phyloP scores from a whole-genome alignment of 2,888 invertebrate genomes.

The Desoria tigrina region DNA sequence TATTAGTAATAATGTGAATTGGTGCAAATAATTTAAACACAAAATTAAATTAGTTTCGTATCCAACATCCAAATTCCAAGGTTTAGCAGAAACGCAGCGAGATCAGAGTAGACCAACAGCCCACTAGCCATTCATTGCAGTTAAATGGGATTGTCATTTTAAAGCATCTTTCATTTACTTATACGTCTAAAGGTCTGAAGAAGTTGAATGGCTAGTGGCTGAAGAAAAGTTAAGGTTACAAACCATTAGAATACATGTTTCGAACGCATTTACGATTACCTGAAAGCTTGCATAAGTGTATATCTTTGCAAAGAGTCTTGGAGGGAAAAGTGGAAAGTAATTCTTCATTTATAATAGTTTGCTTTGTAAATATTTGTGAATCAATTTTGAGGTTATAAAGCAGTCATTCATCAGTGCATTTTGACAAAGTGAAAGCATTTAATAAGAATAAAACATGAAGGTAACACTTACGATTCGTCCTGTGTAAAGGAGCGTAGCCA shows the following conservation, averaged over 20 bases:
- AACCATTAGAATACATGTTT: neutral
- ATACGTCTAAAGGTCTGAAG: neutral
- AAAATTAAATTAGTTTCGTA: neutral
- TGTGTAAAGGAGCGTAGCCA: conserved; percentile 10
- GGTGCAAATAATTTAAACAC: conserved; percentile 1
- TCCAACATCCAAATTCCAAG: neutral
- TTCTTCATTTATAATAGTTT: neutral
- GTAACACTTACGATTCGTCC: conserved; percentile 12
- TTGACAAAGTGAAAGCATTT: neutral
- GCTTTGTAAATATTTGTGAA: no score
- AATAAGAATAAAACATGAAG: neutral
- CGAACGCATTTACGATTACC: conserved; percentile 32
- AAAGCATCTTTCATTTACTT: no score
- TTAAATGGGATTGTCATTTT: no score
- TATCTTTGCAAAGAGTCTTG: conserved; percentile 41
- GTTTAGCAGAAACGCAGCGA: conserved; percentile 18
- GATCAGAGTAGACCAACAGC: conserved; percentile 20
- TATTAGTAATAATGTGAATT: neutral
- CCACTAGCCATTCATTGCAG: conserved; percentile 19
- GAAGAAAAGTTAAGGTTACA: neutral
- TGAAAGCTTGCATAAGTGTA: conserved; percentile 36
- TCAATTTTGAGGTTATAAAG: no score
- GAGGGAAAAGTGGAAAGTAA: neutral
- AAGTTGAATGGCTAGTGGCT: conserved; percentile 3
- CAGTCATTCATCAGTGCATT: no score